Percentiles rank a stretch among this genome's conserved stretches.
Conservation (phyloP, 2,797 vertebrate genomes). For the Labeo calbasu region DNA sequence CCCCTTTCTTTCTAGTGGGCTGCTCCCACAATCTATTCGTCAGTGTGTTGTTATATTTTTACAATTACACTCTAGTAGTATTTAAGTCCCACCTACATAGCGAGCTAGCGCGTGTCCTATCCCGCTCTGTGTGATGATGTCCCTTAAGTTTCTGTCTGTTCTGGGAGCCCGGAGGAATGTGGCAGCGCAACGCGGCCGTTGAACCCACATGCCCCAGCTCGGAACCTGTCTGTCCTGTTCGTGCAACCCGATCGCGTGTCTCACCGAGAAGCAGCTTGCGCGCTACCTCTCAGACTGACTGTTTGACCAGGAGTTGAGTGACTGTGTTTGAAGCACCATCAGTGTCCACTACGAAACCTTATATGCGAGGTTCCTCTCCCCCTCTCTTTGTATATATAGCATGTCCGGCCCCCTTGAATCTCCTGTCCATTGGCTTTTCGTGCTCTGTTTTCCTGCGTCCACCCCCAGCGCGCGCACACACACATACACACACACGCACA, state of each 20-base stretch:
- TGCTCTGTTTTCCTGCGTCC: constrained; percentile 78
- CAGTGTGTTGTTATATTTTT: constrained; percentile 68
- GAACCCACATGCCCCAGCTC: constrained; percentile 51
- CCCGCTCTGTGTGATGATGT: constrained; percentile 37
- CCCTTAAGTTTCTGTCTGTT: constrained; percentile 35
- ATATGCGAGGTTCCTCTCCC: constrained; percentile 65
- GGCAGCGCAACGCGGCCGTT: constrained; percentile 34
- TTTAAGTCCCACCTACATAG: constrained; percentile 62
- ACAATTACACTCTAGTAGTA: constrained; percentile 64
- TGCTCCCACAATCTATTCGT: constrained; percentile 72
- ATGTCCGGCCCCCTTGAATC: constrained; percentile 74
- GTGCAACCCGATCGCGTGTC: constrained; percentile 58
- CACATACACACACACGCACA: constrained; percentile 58
- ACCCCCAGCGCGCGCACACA: constrained; percentile 66
- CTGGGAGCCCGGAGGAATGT: constrained; percentile 32
- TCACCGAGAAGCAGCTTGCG: constrained; percentile 48
- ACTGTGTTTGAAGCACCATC: constrained; percentile 56
- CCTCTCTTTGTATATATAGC: constrained; percentile 58
- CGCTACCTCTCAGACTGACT: constrained; percentile 36
- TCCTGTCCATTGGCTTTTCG: constrained; percentile 79
- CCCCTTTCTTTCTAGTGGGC: constrained; percentile 69
- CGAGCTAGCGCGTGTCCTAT: constrained; percentile 33
- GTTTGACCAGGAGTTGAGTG: constrained; percentile 58
- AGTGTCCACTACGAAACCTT: constrained; percentile 68
- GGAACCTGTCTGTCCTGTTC: constrained; percentile 69